A percentile compares a stretch with the other conserved stretches of the same genome.
Conservation (phyloP, 2,113 vertebrate species). For the Pseudolaguvia tuberculata region DNA sequence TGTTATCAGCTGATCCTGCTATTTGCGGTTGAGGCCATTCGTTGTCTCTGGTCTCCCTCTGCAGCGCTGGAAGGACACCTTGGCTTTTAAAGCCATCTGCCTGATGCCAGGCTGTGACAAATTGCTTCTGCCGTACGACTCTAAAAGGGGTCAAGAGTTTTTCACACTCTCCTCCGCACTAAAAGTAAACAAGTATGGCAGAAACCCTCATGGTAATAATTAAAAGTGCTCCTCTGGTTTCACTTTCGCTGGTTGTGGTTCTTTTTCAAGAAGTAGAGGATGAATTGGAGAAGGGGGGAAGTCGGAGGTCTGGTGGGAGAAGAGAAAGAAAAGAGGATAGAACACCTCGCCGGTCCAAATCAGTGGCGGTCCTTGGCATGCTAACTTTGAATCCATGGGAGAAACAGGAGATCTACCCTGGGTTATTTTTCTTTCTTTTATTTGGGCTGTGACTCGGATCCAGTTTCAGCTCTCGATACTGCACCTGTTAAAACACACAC, state of each 20-base stretch:
- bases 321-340: conserved; percentile 53
- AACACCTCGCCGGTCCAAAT: conserved; percentile 54
- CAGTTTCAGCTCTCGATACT: conserved; percentile 93
- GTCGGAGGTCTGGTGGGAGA: conserved; percentile 39
- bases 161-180: conserved; percentile 33
- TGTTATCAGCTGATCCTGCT: conserved; percentile 43
- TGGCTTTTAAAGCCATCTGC: conserved; percentile 47
- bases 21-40: conserved; percentile 24
- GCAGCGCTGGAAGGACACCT: conserved; percentile 41
- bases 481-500: conserved; percentile 97
- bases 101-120: conserved; percentile 42
- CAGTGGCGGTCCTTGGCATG: conserved; percentile 66
- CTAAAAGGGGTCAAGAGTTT: conserved; percentile 54
- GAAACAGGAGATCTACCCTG: conserved; percentile 73
- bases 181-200: conserved; percentile 46
- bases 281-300: conserved; percentile 16
- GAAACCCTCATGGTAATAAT: conserved; percentile 45
- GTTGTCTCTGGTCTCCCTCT: conserved; percentile 27
- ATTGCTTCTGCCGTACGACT: conserved; percentile 44
- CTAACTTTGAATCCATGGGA: conserved; percentile 60
- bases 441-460: conserved; percentile 90
- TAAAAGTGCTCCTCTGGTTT: conserved; percentile 52
- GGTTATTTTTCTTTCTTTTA: conserved; percentile 97
- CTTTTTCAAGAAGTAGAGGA: conserved; percentile 56
- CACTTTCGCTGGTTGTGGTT: conserved; percentile 47